Percentiles rank a stretch among this genome's conserved stretches.
These are phyloP conservation scores for Nephrotoma flavescens DNA, from an alignment of 2,888 invertebrate species.

Conservation along the genomic window DNA sequence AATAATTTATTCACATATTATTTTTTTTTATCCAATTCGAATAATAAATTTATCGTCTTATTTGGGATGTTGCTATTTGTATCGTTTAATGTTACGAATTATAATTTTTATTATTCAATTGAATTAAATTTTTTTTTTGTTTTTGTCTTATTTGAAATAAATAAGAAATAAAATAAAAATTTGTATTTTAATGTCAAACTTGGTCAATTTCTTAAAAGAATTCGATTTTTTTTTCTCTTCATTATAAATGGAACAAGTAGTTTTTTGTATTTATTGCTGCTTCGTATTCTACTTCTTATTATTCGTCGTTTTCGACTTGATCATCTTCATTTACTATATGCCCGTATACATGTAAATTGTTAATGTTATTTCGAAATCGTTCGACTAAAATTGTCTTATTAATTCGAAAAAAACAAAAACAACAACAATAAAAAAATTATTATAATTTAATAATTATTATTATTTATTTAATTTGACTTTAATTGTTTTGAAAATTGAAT, in stretches of 20 bases:
- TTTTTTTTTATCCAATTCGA: not conserved
- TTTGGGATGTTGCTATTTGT: not conserved
- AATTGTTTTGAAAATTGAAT: not conserved
- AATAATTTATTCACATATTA: not conserved
- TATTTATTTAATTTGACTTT: not conserved
- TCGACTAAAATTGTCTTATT: not conserved
- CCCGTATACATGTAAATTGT: not conserved
- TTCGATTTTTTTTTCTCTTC: not conserved
- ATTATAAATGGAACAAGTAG: not conserved
- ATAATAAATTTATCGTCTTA: not conserved
- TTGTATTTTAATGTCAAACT: not conserved
- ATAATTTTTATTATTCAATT: not conserved
- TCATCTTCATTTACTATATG: not conserved
- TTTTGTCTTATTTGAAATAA: not conserved
- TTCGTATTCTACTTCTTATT: not conserved
- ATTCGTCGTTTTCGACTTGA: not conserved
- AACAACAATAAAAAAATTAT: not conserved
- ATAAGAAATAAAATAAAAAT: not conserved
- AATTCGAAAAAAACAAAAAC: not conserved
- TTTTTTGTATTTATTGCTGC: not conserved
- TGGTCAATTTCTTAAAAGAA: not conserved
- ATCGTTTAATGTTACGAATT: not conserved
- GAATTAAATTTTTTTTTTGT: not conserved
- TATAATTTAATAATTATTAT: not conserved
- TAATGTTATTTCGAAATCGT: not conserved